Conservation (phyloP, 1,140 invertebrate genomes). For the Aphaenogaster rudis region DNA sequence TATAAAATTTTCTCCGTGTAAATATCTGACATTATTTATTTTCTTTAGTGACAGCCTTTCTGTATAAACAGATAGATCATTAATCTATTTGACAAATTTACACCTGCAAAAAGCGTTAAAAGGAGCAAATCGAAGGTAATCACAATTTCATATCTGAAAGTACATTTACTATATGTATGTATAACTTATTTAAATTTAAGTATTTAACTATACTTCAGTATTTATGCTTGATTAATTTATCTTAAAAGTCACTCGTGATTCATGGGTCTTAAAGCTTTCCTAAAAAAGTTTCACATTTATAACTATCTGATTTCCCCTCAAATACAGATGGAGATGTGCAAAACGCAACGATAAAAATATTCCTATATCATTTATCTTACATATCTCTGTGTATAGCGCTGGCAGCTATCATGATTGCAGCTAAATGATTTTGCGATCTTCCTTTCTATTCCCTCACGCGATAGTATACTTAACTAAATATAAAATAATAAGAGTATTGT, state of each 20-base stretch:
- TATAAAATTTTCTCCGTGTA: too few species aligned
- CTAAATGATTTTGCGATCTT: background rate
- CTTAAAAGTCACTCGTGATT: background rate
- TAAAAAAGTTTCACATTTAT: background rate
- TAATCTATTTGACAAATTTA: conserved; percentile 2
- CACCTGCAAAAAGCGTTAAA: background rate
- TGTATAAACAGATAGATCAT: background rate
- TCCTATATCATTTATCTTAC: conserved; percentile 11
- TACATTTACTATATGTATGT: background rate
- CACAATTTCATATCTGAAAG: background rate
- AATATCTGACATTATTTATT: conserved; percentile 4
- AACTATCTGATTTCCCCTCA: background rate
- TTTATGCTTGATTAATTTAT: background rate
- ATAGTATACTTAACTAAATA: background rate
- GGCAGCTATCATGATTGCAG: background rate
- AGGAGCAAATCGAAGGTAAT: background rate
- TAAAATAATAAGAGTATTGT: background rate
- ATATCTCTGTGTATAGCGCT: background rate
- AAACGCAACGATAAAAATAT: background rate
- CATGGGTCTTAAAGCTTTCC: background rate
- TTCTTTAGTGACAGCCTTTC: background rate
- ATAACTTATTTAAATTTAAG: background rate
- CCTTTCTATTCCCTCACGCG: conserved; percentile 3
- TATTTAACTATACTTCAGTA: background rate
- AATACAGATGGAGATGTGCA: background rate